These are phyloP conservation scores for Neolamprologus modestus DNA, from an alignment of 2,113 vertebrate genomes.

Conservation along the genomic window DNA sequence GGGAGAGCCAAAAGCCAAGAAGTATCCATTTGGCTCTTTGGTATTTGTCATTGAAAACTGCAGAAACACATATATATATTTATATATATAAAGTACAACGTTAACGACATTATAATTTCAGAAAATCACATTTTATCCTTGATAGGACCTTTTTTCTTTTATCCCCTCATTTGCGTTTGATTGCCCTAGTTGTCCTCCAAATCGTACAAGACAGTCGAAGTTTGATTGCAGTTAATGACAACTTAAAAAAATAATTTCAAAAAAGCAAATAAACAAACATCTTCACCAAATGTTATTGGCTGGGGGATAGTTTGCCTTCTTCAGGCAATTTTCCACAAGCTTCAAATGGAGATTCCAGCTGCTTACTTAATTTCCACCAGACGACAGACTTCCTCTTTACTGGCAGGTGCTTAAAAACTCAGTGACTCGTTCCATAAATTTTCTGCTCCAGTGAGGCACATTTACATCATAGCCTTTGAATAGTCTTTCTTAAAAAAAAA, in stretches of 20 bases:
- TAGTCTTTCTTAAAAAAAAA: neutral
- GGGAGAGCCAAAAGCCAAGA: constrained; percentile 34
- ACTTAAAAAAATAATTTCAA: neutral
- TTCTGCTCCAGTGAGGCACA: constrained; percentile 41
- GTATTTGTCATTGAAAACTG: constrained; percentile 56
- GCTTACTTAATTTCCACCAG: constrained; percentile 3
- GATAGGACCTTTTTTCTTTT: neutral
- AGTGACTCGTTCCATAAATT: neutral
- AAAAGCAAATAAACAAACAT: neutral
- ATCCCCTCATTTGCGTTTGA: neutral
- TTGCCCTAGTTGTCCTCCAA: constrained; percentile 11
- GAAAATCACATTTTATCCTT: constrained; percentile 43
- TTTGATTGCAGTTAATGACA: constrained; percentile 42
- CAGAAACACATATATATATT: constrained; percentile 50
- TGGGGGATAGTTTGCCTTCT: neutral
- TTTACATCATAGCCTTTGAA: constrained; percentile 13
- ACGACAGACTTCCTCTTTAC: neutral
- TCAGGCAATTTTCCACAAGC: neutral
- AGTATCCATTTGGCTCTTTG: constrained; percentile 42
- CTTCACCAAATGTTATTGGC: neutral
- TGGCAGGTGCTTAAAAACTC: constrained; percentile 1
- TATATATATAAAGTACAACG: constrained; percentile 54
- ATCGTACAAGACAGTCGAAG: neutral
- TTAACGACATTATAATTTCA: constrained; percentile 54
- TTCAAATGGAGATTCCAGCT: neutral